phyloP scores from a whole-genome alignment of 2,888 invertebrate genomes.

The Drosophila mimica region DNA sequence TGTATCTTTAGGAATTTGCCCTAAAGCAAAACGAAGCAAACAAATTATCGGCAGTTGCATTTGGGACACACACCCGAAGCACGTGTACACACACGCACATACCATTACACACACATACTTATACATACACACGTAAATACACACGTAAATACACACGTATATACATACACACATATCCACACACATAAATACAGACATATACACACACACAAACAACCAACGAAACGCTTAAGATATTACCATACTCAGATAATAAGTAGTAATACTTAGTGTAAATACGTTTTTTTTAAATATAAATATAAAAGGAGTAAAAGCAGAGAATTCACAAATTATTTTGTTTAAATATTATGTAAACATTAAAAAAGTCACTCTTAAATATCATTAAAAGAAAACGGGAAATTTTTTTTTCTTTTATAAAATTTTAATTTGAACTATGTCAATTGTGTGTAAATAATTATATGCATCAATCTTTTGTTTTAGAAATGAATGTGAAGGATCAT shows the following conservation, averaged over 20 bases:
- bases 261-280: slow-evolving; percentile 67
- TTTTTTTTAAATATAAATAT: slow-evolving; percentile 20
- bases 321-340: background rate
- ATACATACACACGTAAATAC: slow-evolving; percentile 6
- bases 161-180: background rate
- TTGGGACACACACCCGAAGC: slow-evolving; percentile 26
- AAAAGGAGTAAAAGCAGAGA: slow-evolving; percentile 1
- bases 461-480: background rate
- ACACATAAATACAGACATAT: slow-evolving; percentile 12
- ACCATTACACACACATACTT: background rate
- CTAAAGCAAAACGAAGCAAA: background rate
- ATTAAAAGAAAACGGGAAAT: background rate
- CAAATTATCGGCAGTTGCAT: slow-evolving; percentile 28
- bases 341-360: background rate
- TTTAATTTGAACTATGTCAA: slow-evolving; percentile 10
- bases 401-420: background rate
- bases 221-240: slow-evolving; percentile 75
- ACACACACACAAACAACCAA: slow-evolving; percentile 34
- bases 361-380: slow-evolving; percentile 16
- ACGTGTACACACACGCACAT: slow-evolving; percentile 16
- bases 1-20: slow-evolving; percentile 24
- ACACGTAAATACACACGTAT: slow-evolving; percentile 8
- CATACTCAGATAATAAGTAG: slow-evolving; percentile 76
- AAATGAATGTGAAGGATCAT: background rate
- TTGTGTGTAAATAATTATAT: slow-evolving; percentile 53